Conservation (phyloP, 2,888 invertebrate species). For the Papilio protenor region DNA sequence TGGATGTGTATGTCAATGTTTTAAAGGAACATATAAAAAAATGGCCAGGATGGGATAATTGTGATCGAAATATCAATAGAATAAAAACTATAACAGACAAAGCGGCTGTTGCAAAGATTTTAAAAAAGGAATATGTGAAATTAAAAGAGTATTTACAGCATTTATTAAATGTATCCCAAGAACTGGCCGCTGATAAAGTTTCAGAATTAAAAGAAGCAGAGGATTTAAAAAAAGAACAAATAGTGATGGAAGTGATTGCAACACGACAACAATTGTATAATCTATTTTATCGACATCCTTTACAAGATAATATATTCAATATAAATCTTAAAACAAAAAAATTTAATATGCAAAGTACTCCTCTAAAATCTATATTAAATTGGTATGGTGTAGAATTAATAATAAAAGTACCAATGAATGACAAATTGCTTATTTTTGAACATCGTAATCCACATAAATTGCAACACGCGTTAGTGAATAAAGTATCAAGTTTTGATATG, state of each 20-base stretch:
- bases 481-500: slow-evolving; percentile 42
- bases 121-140: slow-evolving; percentile 60
- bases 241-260: slow-evolving; percentile 60
- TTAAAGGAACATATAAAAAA: slow-evolving; percentile 72
- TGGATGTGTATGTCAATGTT: slow-evolving; percentile 68
- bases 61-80: slow-evolving; percentile 59
- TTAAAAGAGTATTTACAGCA: slow-evolving; percentile 61
- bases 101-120: slow-evolving; percentile 53
- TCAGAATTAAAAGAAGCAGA: slow-evolving; percentile 47
- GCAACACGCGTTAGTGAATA: slow-evolving; percentile 58
- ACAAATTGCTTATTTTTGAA: slow-evolving; percentile 47
- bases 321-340: slow-evolving; percentile 47
- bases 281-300: slow-evolving; percentile 57
- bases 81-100: slow-evolving; percentile 52
- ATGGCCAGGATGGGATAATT: slow-evolving; percentile 74
- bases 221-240: slow-evolving; percentile 46
- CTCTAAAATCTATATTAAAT: slow-evolving; percentile 56
- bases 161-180: slow-evolving; percentile 57
- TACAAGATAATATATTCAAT: slow-evolving; percentile 58
- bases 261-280: slow-evolving; percentile 59
- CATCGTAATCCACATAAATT: slow-evolving; percentile 51
- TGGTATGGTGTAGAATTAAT: slow-evolving; percentile 55
- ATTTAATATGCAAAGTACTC: slow-evolving; percentile 45
- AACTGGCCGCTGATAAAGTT: slow-evolving; percentile 53
- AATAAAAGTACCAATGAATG: slow-evolving; percentile 46